Evolutionary conservation across 1,140 invertebrate genomes (phyloP), one percentile per base, ranked within the genome.

Genomic region (Subanguina moxae): DNA sequence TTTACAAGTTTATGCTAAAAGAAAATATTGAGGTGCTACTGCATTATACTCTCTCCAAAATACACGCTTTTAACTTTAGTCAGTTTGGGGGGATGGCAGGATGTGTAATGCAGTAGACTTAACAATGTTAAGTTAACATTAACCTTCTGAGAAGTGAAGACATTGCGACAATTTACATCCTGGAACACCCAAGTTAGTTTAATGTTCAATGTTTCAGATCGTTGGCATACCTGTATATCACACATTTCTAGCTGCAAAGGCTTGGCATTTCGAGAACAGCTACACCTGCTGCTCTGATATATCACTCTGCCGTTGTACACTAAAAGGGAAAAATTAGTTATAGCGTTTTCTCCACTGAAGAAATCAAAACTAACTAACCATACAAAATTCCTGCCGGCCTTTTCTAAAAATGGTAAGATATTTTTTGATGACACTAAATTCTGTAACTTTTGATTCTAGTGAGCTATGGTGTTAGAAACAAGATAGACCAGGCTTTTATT

Each of bases 91-190:
- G n/a, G n/a, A n/a, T n/a, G n/a, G n/a, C n/a, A n/a, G n/a, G n/a
- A n/a, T n/a, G n/a, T n/a, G n/a, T n/a, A n/a, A n/a, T n/a, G n/a
- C n/a, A n/a, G n/a, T n/a, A n/a, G n/a, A n/a, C n/a, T n/a, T n/a
- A n/a, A n/a, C n/a, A n/a, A n/a, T n/a, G n/a, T n/a, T n/a, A n/a
- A n/a, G n/a, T n/a, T n/a, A 8, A 65, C 52, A 43, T 59, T 28
- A 56, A 76, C 75, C 52, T 28, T 67, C 32, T 75, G 68, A 38
- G 73, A 75, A 25, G 73, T 67, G 71, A 77, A 75, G 28, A 74
- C 45, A 58, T 75, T 68, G 61, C 46, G 25, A 19, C 59, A 56
- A 63, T 77, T 77, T 30, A 75, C 73, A 57, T 75, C 76, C 25
- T 73, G 21, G 48, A 38, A 38, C 3, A 3, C 32, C 32, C 32